Base-by-base conservation (phyloP, 2,113 vertebrate genomes). In the Proteles cristata region DNA sequence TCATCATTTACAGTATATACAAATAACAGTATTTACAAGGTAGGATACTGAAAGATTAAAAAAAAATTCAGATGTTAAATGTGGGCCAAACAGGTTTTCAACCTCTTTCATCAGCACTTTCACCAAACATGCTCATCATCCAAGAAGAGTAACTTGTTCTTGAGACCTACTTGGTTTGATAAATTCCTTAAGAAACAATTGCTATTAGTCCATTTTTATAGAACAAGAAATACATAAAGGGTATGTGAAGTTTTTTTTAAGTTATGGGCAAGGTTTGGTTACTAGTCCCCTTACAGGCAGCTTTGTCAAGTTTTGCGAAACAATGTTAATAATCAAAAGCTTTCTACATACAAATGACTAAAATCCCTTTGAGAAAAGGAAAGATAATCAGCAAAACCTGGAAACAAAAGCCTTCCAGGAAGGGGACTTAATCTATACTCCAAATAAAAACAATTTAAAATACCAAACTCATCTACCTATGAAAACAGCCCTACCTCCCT, bases 1-100 rank as follows among this genome's bases (percentile, higher is more conserved):
- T 99, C 99, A 99, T 99, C 99, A 99, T 99, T 99, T 99, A 99
- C 99, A 99, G 99, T 99, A 99, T 99, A 99, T 99, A 99, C 99
- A 99, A 99, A 99, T 99, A 99, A 99, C 99, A 99, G 99, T 99
- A 99, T 99, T 99, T 99, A 99, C 99, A 99, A 99, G 99, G 99
- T 98, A 98, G 99, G 99, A 99, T 99, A 99, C 99, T 99, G 98
- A 81, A 97, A 48, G 91, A 14, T 53, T 28, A 58, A 73, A 90
- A 81, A 90, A 94, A 97, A 95, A 53, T 97, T 97, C 90, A 97
- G 71, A 66, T 71, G 17, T 97, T 96, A 97, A 90, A 96, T 35
- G 14, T 74, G 26, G 69, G 39, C 90, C 96, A 88, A 96, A 95
- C 43, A 45, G 23, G 28, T 95, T 95, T 96, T 76, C 50, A 88